Base-by-base conservation (phyloP, 1,140 invertebrate species). In the Scylla paramamosain region DNA sequence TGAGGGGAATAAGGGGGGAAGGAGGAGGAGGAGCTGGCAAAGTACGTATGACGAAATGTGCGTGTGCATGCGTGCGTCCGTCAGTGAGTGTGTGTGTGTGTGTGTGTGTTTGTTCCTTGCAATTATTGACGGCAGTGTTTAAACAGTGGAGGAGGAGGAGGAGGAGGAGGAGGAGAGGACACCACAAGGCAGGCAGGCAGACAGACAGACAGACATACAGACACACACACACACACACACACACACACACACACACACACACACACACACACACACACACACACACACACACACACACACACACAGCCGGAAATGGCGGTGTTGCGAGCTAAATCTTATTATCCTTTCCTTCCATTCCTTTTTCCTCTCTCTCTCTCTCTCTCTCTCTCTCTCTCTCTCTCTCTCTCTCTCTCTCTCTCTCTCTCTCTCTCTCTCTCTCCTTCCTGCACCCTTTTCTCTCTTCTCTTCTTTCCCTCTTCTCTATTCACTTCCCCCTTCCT, bases 221-320 rank as follows among this genome's bases (percentile, higher is more conserved):
- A 77, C 67, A 77, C 10, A 77, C 67, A 77, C 10, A 77, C 67
- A 77, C 10, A 77, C 67, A 77, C 10, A 77, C 67, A 77, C 10
- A 77, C 67, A 77, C 10, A 77, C 67, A 77, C 10, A 77, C 67
- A 77, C 10, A 77, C 67, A 77, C 10, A 77, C 67, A 77, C 10
- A 77, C 67, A 77, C 67, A 77, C 67, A 77, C 67, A 77, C 67
- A 77, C 67, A 77, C 67, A 77, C 67, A 77, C 67, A 59, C 52
- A 59, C 10, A 59, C 67, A 77, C 67, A 77, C 67, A 77, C 67
- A 77, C 67, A 77, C 67, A 77, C 67, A 77, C 67, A 77, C 67
- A 59, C 52, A 59, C 10, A n/a, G 67, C 0, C 67, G 67, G 67
- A 77, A 77, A 77, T 77, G 67, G 67, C 67, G 67, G 67, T 77